Evolutionary conservation across 2,888 invertebrate species (phyloP).

Genomic region (Dyspetes luteomarginatus): DNA sequence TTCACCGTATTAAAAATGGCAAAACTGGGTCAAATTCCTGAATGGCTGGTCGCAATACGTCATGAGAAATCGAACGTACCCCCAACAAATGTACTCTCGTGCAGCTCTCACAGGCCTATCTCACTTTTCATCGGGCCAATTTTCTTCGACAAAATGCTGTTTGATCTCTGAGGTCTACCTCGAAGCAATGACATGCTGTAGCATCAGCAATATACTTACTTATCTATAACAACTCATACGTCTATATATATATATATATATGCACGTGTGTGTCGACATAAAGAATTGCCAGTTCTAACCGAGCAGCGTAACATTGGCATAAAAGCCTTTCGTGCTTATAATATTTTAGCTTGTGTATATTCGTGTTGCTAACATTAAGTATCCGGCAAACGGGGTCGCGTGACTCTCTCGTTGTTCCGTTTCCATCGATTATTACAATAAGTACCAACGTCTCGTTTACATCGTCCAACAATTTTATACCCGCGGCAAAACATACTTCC

Average conservation of each 20-base stretch:
- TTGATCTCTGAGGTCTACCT: neutral
- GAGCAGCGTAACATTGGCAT: conserved; percentile 13
- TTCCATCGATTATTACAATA: conserved; percentile 54
- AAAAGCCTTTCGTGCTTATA: conserved; percentile 8
- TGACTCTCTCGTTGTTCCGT: conserved; percentile 47
- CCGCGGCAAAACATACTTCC: neutral
- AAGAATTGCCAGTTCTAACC: too few species aligned
- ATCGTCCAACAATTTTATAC: conserved; percentile 31
- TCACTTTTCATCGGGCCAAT: neutral
- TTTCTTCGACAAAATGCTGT: neutral
- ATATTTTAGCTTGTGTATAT: neutral
- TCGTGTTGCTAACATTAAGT: conserved; percentile 17
- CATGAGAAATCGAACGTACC: too few species aligned
- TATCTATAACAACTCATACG: too few species aligned
- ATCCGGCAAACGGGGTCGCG: conserved; percentile 49
- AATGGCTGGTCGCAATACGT: too few species aligned
- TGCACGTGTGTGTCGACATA: neutral
- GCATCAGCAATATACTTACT: neutral
- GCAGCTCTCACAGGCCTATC: neutral
- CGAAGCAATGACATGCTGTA: neutral
- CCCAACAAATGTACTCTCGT: too few species aligned
- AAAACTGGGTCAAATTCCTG: too few species aligned
- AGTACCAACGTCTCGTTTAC: conserved; percentile 39
- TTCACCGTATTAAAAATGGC: too few species aligned
- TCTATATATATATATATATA: neutral